Evolutionary conservation across 1,140 invertebrate species (phyloP).

Genomic region (Drosophila virilis): DNA sequence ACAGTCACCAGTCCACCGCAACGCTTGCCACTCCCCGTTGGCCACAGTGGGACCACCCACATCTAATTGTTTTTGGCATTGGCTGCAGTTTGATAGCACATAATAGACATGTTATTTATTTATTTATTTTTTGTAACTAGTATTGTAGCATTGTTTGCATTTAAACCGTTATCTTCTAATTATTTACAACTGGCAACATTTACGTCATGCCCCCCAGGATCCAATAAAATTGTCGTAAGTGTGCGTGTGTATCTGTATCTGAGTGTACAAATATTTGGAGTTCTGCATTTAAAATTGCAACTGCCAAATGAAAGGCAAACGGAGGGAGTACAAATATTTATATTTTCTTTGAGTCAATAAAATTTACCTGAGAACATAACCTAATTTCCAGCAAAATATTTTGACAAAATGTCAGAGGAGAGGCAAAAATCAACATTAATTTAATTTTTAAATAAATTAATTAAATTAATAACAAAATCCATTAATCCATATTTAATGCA

Average conservation of each 20-base stretch:
- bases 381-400: background rate
- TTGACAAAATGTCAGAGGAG: background rate
- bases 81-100: conserved; percentile 62
- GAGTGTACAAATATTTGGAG: conserved; percentile 3
- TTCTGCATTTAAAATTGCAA: conserved; percentile 1
- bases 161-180: conserved; percentile 67
- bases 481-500: too few species aligned
- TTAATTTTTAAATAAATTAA: too few species aligned
- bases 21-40: background rate
- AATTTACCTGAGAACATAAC: background rate
- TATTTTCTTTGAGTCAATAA: background rate
- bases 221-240: background rate
- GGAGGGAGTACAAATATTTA: background rate
- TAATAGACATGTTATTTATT: conserved; percentile 65
- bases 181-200: conserved; percentile 69
- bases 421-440: too few species aligned
- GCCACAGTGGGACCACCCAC: conserved; percentile 8
- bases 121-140: conserved; percentile 21
- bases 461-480: too few species aligned
- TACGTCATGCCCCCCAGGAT: conserved; percentile 16
- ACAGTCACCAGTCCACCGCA: background rate
- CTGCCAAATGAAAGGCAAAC: background rate
- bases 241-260: background rate
- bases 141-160: conserved; percentile 48
- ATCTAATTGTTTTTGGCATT: conserved; percentile 50